Conservation (phyloP, 2,888 invertebrate genomes). For the Synergus laeviventris region DNA sequence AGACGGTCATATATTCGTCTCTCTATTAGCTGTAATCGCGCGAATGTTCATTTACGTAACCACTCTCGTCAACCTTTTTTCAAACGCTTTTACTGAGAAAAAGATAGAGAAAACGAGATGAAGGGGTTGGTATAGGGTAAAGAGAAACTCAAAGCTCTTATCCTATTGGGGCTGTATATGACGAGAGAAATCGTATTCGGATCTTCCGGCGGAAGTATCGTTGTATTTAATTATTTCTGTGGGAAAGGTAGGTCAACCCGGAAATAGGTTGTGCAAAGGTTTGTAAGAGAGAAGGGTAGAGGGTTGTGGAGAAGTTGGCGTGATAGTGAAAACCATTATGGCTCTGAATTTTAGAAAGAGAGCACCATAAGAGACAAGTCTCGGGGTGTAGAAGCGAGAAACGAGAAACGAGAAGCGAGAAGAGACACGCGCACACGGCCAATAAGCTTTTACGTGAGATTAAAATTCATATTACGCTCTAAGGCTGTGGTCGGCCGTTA, state of each 20-base stretch:
- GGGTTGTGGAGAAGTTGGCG: conserved; percentile 21
- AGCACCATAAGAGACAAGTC: not conserved
- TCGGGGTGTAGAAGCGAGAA: not conserved
- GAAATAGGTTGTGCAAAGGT: conserved; percentile 43
- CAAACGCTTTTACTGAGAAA: not conserved
- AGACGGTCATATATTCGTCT: not conserved
- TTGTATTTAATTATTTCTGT: conserved; percentile 52
- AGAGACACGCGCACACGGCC: conserved; percentile 42
- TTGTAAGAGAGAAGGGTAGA: conserved; percentile 13
- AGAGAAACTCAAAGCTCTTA: conserved; percentile 16
- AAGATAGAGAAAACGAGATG: conserved; percentile 2
- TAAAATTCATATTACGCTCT: conserved; percentile 63
- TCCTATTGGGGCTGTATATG: not conserved
- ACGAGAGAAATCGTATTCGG: conserved; percentile 23
- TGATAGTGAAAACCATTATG: conserved; percentile 4
- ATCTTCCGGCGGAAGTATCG: not conserved
- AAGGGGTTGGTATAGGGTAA: not conserved
- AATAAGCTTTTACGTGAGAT: conserved; percentile 62
- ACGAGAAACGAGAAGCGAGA: conserved; percentile 1
- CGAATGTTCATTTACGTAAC: conserved; percentile 27
- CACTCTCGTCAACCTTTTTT: not conserved
- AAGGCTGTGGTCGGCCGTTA: conserved; percentile 29
- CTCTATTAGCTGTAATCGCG: not conserved
- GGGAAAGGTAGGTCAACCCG: conserved; percentile 43
- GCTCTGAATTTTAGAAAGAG: not conserved